Conservation (phyloP, 2,888 invertebrate genomes). For the Aphidoletes aphidimyza region DNA sequence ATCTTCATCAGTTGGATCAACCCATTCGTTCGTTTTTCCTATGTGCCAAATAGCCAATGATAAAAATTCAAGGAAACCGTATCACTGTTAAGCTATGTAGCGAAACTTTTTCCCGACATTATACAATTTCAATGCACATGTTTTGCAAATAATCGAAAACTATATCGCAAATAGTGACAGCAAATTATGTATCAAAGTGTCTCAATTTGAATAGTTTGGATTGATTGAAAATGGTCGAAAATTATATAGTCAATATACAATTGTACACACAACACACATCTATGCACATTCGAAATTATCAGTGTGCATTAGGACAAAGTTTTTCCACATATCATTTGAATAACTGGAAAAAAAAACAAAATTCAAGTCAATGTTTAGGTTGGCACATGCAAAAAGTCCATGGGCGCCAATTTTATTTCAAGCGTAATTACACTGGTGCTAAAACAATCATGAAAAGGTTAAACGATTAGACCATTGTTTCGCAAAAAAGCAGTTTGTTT, state of each 20-base stretch:
- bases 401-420: slow-evolving; percentile 27
- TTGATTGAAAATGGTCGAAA: not conserved
- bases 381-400: not conserved
- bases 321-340: no score
- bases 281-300: no score
- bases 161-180: not conserved
- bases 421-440: not conserved
- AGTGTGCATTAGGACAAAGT: no score
- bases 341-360: no score
- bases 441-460: slow-evolving; percentile 40
- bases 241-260: no score
- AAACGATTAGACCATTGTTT: slow-evolving; percentile 20
- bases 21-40: slow-evolving; percentile 27
- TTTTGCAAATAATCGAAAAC: not conserved
- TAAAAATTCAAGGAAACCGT: not conserved
- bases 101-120: slow-evolving; percentile 33
- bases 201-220: no score
- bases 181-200: no score
- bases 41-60: not conserved
- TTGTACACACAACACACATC: no score
- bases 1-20: slow-evolving; percentile 23
- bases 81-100: not conserved
- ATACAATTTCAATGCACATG: not conserved
- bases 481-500: not conserved
- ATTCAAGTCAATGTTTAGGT: no score